Percentiles rank a stretch among this genome's conserved stretches.
phyloP scores from a whole-genome alignment of 2,113 vertebrate genomes.

The Danio rerio region GRCz12tu NC_133184.1:26423001-26423500 shows the following conservation, averaged over 20 bases:
- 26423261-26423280: neutral
- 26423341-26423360: neutral
- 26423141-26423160: neutral
- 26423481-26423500: too few relatives aligned
- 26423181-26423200: slow-evolving; percentile 30
- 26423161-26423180: slow-evolving; percentile 38
- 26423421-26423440: too few relatives aligned
- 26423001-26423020: slow-evolving; percentile 40
- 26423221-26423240: slow-evolving; percentile 33
- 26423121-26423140: slow-evolving; percentile 45
- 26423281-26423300: neutral
- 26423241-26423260: neutral
- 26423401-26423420: too few relatives aligned
- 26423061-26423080: slow-evolving; percentile 52
- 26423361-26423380: neutral
- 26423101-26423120: slow-evolving; percentile 47
- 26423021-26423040: slow-evolving; percentile 39
- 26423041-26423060: slow-evolving; percentile 23
- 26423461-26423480: too few relatives aligned
- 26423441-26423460: too few relatives aligned
- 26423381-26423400: too few relatives aligned
- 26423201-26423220: slow-evolving; percentile 26
- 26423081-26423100: slow-evolving; percentile 52
- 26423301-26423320: neutral
- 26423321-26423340: neutral